Conservation (phyloP, 1,140 invertebrate species). For the Melipona quadrifasciata region DNA sequence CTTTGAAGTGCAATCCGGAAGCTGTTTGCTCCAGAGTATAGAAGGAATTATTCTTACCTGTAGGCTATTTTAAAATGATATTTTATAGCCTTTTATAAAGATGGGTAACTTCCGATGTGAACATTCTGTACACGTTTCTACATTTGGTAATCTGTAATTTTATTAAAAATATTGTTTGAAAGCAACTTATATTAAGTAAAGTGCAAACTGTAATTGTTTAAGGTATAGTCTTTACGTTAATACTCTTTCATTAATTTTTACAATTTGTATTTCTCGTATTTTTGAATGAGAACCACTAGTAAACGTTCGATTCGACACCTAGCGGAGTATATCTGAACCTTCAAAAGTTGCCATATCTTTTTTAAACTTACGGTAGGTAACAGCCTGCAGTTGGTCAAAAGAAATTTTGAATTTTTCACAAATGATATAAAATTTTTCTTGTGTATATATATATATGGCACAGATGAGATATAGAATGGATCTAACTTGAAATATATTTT, state of each 20-base stretch:
- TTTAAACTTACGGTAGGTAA: neutral
- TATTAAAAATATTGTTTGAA: neutral
- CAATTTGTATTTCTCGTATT: neutral
- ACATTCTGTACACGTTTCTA: neutral
- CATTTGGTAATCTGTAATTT: neutral
- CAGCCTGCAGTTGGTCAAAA: too few relatives aligned
- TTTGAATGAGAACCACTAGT: neutral
- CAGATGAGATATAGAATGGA: too few relatives aligned
- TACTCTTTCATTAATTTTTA: neutral
- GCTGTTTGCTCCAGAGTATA: neutral
- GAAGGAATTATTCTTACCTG: neutral
- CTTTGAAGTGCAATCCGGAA: slow-evolving; percentile 9
- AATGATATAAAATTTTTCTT: neutral
- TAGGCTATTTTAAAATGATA: neutral
- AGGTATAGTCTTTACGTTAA: neutral
- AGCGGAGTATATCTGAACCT: neutral
- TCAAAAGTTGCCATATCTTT: neutral
- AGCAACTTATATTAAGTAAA: neutral
- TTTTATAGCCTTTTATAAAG: slow-evolving; percentile 2
- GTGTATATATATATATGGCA: too few relatives aligned
- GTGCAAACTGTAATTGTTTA: neutral
- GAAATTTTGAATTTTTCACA: too few relatives aligned
- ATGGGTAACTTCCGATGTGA: neutral
- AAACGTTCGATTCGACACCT: neutral
- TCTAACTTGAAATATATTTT: too few relatives aligned